Base-by-base conservation (phyloP, 2,113 vertebrate genomes). In the Paedocypris sp. region DNA sequence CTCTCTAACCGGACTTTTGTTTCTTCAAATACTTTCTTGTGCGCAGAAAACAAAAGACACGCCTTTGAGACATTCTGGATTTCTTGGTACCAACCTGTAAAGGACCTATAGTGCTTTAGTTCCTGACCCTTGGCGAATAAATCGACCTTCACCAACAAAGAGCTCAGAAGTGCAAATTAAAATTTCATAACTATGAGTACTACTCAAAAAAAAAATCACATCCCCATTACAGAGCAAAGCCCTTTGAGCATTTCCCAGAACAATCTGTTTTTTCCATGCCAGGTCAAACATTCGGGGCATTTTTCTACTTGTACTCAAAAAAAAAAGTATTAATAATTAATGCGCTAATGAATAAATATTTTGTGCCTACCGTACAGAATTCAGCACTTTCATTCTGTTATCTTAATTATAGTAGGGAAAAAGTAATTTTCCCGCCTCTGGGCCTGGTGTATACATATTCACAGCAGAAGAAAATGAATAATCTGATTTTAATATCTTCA, bases 301-400 rank as follows among this genome's bases (percentile, higher is more conserved):
- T 65, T 47, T 29, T 53, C 31, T 46, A 52, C 33, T 33, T 32
- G 47, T 64, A 45, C 46, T 41, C 33, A 28, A 51, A 64, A 64
- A 68, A 66, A 53, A 63, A 19, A 6, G 16, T 13, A 60, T 73
- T 71, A 67, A 67, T 72, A 20, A 72, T 74, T 72, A 68, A 72
- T 72, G 32, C 18, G 10, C 31, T 16, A 13, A 35, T 60, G 61
- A 63, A 62, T 52, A 70, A 65, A 67, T 68, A 56, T 52, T 50
- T 64, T 52, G 43, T 52, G 31, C 50, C 33, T 41, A 22, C 29
- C 20, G 50, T 50, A 51, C 26, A 49, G 48, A 47, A 68, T 66
- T 71, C 69, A 67, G 66, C 66, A 57, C 41, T 74, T 69, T 71
- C 43, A 50, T 41, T 47, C 43, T 47, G 36, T 49, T 42, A 45